Conservation (phyloP, 2,113 vertebrate genomes). For the Pelmatolapia mariae region DNA sequence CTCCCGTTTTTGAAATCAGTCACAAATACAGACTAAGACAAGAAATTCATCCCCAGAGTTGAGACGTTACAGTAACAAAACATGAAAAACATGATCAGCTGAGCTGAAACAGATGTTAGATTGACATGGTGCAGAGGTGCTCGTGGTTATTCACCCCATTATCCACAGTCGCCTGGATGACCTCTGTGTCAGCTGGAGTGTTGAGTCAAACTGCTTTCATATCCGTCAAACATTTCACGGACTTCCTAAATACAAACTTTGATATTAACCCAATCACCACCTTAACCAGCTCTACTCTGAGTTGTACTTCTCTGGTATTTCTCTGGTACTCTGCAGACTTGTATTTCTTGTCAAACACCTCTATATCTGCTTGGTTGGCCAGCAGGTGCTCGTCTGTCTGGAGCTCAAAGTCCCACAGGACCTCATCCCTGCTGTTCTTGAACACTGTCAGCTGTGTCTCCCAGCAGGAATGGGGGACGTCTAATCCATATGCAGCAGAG, state of each 20-base stretch:
- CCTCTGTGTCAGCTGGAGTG: not conserved
- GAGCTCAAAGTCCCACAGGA: not conserved
- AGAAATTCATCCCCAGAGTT: not conserved
- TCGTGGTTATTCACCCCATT: not conserved
- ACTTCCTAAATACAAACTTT: not conserved
- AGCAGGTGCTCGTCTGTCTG: not conserved
- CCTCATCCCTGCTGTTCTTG: not conserved
- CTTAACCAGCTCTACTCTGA: constrained; percentile 49
- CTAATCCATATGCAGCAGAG: not conserved
- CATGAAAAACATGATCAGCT: not conserved
- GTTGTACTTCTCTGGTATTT: not conserved
- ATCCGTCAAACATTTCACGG: not conserved
- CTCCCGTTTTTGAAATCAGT: not conserved
- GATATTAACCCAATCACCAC: not conserved
- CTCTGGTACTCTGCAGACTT: not conserved
- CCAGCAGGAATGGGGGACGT: not conserved
- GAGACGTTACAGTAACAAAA: not conserved
- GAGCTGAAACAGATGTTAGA: not conserved
- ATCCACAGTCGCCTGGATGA: not conserved
- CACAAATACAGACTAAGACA: not conserved
- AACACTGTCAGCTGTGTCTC: not conserved
- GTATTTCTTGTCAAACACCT: not conserved
- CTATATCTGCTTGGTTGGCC: not conserved
- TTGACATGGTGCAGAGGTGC: not conserved
- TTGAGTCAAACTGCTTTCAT: not conserved